Percentiles rank a stretch among this genome's conserved stretches.
Evolutionary conservation across 2,888 invertebrate species (phyloP).

Genomic region (Blastobasis lacticolella): DNA sequence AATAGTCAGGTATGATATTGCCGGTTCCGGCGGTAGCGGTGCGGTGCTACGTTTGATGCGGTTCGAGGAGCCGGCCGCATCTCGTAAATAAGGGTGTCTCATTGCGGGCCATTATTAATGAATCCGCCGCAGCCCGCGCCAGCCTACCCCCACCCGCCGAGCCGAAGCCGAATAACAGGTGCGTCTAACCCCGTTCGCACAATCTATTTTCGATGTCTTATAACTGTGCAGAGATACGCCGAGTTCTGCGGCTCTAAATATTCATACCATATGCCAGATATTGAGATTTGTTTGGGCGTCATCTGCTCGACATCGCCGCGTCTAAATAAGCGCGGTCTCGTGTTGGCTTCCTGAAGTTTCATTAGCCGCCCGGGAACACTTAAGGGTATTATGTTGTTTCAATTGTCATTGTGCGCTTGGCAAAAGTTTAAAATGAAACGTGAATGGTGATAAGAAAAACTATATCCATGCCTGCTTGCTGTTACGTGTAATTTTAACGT

Average conservation of each 20-base stretch:
- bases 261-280: conserved; percentile 71
- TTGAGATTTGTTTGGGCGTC: conserved; percentile 71
- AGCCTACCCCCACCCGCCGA: conserved; percentile 35
- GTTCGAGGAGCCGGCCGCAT: conserved; percentile 54
- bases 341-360: conserved; percentile 61
- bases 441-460: too few relatives aligned
- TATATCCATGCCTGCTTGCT: too few relatives aligned
- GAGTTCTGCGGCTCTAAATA: conserved; percentile 68
- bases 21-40: conserved; percentile 21
- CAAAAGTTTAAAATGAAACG: too few relatives aligned
- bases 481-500: too few relatives aligned
- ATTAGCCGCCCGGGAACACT: conserved; percentile 61
- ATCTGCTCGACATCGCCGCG: conserved; percentile 62
- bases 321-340: conserved; percentile 60
- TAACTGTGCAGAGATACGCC: conserved; percentile 66
- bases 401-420: conserved; percentile 25
- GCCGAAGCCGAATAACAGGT: conserved; percentile 71
- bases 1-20: background rate
- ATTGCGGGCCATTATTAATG: conserved; percentile 72
- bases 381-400: conserved; percentile 51
- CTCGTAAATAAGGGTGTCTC: conserved; percentile 72
- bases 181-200: conserved; percentile 74
- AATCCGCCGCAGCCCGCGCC: conserved; percentile 54
- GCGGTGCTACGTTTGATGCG: conserved; percentile 39
- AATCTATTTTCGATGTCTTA: conserved; percentile 74